phyloP scores from a whole-genome alignment of 2,113 vertebrate species.

The Furnarius figulus region DNA sequence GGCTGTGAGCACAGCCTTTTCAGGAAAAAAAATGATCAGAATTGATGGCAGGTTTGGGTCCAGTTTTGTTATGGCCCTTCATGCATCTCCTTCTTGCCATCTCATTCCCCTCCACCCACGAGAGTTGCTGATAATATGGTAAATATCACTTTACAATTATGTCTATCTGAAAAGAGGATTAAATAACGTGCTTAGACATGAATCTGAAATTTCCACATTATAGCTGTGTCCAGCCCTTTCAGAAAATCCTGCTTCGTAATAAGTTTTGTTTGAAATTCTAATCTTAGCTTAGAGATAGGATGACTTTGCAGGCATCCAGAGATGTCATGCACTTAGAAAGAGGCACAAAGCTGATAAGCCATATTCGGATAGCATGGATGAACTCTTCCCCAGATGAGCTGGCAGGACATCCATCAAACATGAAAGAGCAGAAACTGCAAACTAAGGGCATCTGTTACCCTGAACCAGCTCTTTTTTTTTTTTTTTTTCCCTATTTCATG shows the following conservation, averaged over 20 bases:
- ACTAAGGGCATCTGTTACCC: slow-evolving; percentile 9
- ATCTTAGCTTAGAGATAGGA: slow-evolving; percentile 47
- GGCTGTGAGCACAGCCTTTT: slow-evolving; percentile 31
- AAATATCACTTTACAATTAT: slow-evolving; percentile 27
- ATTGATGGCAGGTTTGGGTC: not conserved
- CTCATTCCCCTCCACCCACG: not conserved
- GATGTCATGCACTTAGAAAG: not conserved
- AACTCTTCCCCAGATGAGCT: slow-evolving; percentile 29
- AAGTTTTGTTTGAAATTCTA: slow-evolving; percentile 57
- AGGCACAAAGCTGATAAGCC: slow-evolving; percentile 41
- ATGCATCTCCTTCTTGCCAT: not conserved
- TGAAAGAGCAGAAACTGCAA: slow-evolving; percentile 56
- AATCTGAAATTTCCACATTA: slow-evolving; percentile 45
- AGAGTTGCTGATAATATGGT: not conserved
- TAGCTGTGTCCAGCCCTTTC: not conserved
- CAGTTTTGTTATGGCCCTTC: not conserved
- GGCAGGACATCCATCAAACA: slow-evolving; percentile 56
- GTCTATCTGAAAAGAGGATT: slow-evolving; percentile 2
- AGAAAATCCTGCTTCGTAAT: slow-evolving; percentile 30
- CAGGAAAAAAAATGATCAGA: slow-evolving; percentile 12
- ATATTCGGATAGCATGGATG: not conserved
- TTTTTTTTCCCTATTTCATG: not conserved
- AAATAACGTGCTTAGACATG: not conserved
- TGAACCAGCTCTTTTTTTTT: not conserved
- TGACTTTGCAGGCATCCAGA: slow-evolving; percentile 15